These are phyloP conservation scores for Halcyon leucocephala DNA, from an alignment of 2,797 vertebrate species.

Conservation along the genomic window DNA sequence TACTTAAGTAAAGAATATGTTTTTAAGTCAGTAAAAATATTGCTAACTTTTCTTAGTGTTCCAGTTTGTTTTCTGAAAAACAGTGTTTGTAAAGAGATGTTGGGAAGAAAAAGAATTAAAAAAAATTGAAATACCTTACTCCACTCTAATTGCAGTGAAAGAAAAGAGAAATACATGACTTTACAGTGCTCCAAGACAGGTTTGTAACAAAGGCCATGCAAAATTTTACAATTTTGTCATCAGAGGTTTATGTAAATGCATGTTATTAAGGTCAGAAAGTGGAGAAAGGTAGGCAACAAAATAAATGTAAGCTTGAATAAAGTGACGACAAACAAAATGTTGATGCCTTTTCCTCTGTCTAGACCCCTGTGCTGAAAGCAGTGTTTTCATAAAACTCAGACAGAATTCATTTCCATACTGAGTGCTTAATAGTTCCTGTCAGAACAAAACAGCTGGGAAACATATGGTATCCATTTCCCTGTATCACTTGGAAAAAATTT, in stretches of 20 bases:
- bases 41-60: background rate
- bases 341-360: constrained; percentile 72
- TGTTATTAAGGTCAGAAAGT: constrained; percentile 16
- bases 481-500: constrained; percentile 86
- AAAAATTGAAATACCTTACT: background rate
- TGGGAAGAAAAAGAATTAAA: background rate
- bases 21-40: background rate
- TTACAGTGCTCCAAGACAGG: background rate
- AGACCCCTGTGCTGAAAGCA: constrained; percentile 75
- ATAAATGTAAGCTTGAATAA: constrained; percentile 45
- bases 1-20: background rate
- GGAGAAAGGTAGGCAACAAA: constrained; percentile 46
- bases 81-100: background rate
- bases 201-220: background rate
- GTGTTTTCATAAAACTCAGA: constrained; percentile 82
- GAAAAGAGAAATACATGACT: background rate
- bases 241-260: background rate
- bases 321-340: constrained; percentile 74
- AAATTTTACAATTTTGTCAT: background rate
- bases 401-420: constrained; percentile 83
- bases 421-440: constrained; percentile 81
- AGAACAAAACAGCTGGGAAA: constrained; percentile 84
- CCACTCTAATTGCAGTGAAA: background rate
- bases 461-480: constrained; percentile 87
- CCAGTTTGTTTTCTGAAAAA: background rate